Evolutionary conservation across 2,888 invertebrate species (phyloP), one percentile per base, ranked within the genome.

Genomic region (Formica aserva): DNA sequence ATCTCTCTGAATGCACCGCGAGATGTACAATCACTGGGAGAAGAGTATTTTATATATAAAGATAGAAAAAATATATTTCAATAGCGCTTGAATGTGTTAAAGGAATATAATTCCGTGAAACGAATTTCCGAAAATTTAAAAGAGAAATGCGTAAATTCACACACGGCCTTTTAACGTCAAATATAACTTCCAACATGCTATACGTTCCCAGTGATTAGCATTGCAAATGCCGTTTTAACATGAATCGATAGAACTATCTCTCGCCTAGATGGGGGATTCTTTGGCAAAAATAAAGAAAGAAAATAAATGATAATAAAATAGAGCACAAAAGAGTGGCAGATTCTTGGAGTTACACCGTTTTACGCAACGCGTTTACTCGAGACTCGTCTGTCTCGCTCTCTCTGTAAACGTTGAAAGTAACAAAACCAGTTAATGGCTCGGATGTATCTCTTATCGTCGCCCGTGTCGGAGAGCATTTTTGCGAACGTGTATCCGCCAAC

Each of bases 151-250:
- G 1, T 11, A 55, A 55, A n/a, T 55, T 55, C 8, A 11, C 22
- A 3, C 66, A 15, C 4, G 11, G 2, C 9, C 22, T 22, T 71
- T 18, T 72, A 60, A 29, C 45, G 13, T 29, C 15, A 71, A 35
- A 55, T 71, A 1, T 22, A 35, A 22, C 13, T 48, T 15, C 29
- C 26, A 32, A 69, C 11, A 26, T n/a, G 29, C 13, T 48, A n/a
- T 26, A 22, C 6, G 11, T 72, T 57, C 8, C 4, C 8, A 26
- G 57, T 15, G 6, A n/a, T 32, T 52, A n/a, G n/a, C 69, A 52
- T 13, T 66, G 66, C 26, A 48, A 67, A 67, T 62, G 32, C 18
- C 29, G 29, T 48, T 67, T n/a, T 45, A 29, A 29, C 67, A 11
- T 1, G 6, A 38, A 38, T 38, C 18, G 11, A 67, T 45, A n/a